These are phyloP conservation scores for Microplitis demolitor DNA, from an alignment of 1,140 invertebrate species.

Conservation along the genomic window DNA sequence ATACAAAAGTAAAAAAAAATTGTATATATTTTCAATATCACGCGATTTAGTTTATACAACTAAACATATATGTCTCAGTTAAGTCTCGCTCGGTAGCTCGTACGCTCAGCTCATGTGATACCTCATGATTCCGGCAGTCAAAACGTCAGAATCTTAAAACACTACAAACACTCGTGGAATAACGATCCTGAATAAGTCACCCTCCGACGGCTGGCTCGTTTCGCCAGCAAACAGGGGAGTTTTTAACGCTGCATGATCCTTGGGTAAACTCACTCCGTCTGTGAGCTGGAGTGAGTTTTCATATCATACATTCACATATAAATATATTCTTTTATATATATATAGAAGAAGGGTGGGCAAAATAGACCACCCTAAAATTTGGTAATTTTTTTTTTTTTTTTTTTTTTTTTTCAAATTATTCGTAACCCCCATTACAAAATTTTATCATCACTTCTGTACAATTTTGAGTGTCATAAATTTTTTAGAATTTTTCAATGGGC, in stretches of 20 bases:
- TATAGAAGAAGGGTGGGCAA: too few species aligned
- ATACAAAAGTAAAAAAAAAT: not conserved
- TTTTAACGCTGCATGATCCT: slow-evolving; percentile 56
- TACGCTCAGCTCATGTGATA: not conserved
- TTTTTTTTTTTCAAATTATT: too few species aligned
- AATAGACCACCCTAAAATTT: too few species aligned
- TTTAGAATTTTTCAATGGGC: too few species aligned
- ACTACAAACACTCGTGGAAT: slow-evolving; percentile 54
- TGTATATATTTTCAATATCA: slow-evolving; percentile 12
- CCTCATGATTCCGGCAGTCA: slow-evolving; percentile 43
- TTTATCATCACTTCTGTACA: too few species aligned
- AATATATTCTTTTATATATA: not conserved
- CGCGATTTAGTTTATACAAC: slow-evolving; percentile 35
- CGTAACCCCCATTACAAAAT: too few species aligned
- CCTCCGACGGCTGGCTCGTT: slow-evolving; percentile 39
- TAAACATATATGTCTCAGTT: not conserved
- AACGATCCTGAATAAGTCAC: slow-evolving; percentile 47
- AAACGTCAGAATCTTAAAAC: slow-evolving; percentile 57
- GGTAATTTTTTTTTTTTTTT: too few species aligned
- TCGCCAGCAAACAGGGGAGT: slow-evolving; percentile 51
- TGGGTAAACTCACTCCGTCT: slow-evolving; percentile 48
- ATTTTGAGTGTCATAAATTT: too few species aligned
- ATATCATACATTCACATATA: slow-evolving; percentile 28
- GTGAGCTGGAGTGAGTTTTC: slow-evolving; percentile 33
- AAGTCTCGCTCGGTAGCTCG: not conserved